Conservation (phyloP, 2,888 invertebrate species). For the Prosopocoilus inquinatus region DNA sequence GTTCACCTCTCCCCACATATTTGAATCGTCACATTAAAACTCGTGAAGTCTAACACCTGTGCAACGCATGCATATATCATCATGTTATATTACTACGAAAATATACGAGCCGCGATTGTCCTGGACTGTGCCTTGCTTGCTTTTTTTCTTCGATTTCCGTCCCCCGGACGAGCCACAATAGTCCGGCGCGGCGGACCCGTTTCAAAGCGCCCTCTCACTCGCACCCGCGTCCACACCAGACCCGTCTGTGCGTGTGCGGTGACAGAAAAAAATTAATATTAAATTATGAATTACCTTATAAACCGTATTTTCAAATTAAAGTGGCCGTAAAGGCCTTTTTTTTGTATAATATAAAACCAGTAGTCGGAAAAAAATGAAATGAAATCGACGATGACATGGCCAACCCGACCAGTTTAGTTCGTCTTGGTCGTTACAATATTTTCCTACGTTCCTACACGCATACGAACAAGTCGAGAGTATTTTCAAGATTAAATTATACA, state of each 20-base stretch:
- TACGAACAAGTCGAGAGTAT: too few relatives aligned
- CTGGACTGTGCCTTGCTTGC: slow-evolving; percentile 30
- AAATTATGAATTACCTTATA: slow-evolving; percentile 39
- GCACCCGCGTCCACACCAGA: slow-evolving; percentile 19
- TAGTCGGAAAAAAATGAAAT: slow-evolving; percentile 43
- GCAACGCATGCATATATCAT: slow-evolving; percentile 44
- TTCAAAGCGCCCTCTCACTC: background rate
- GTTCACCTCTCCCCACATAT: too few relatives aligned
- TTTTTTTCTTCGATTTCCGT: slow-evolving; percentile 35
- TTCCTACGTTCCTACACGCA: too few relatives aligned
- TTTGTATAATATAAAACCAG: slow-evolving; percentile 50
- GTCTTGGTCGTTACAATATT: too few relatives aligned
- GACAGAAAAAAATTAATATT: slow-evolving; percentile 22
- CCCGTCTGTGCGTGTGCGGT: slow-evolving; percentile 8
- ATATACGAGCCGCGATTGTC: slow-evolving; percentile 36
- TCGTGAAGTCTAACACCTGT: slow-evolving; percentile 39
- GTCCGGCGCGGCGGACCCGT: too few relatives aligned
- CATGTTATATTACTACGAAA: slow-evolving; percentile 44
- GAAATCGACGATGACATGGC: too few relatives aligned
- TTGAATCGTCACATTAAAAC: too few relatives aligned
- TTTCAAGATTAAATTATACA: too few relatives aligned
- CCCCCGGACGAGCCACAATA: slow-evolving; percentile 18
- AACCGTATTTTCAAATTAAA: slow-evolving; percentile 51
- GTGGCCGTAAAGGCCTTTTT: slow-evolving; percentile 48
- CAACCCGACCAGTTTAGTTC: too few relatives aligned